Conservation (phyloP, 2,797 vertebrate species). For the Myripristis jacobus region DNA sequence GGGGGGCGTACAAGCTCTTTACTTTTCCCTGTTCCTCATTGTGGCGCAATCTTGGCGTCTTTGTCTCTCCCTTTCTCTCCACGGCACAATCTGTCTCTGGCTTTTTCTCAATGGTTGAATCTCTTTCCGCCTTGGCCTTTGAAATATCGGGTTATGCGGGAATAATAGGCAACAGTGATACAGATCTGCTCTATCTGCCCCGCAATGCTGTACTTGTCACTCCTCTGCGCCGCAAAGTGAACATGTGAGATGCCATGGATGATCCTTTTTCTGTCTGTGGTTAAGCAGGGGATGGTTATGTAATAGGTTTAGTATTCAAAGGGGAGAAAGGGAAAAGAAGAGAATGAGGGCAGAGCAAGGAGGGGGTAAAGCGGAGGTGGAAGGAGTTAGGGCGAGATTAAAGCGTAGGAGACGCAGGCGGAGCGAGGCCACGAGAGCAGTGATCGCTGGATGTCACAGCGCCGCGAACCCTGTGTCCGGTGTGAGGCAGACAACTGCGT, state of each 20-base stretch:
- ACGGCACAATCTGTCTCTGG: constrained; percentile 5
- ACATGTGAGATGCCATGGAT: constrained; percentile 61
- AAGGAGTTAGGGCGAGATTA: constrained; percentile 28
- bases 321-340: constrained; percentile 34
- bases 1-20: constrained; percentile 45
- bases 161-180: constrained; percentile 54
- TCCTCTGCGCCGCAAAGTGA: constrained; percentile 58
- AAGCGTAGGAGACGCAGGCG: constrained; percentile 2
- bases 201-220: constrained; percentile 60
- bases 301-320: constrained; percentile 70
- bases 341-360: constrained; percentile 15
- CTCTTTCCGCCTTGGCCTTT: neutral
- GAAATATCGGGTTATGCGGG: constrained; percentile 25
- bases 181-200: constrained; percentile 57
- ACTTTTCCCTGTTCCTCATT: constrained; percentile 37
- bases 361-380: constrained; percentile 19
- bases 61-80: constrained; percentile 25
- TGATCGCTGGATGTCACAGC: neutral
- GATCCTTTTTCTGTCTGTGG: constrained; percentile 48
- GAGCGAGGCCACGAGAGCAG: constrained; percentile 8
- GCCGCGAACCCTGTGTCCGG: constrained; percentile 17
- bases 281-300: constrained; percentile 49
- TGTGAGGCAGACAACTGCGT: constrained; percentile 12
- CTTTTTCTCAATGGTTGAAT: neutral
- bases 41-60: constrained; percentile 22